Evolutionary conservation across 2,113 vertebrate species (phyloP).

Genomic region (Pelmatolapia mariae): DNA sequence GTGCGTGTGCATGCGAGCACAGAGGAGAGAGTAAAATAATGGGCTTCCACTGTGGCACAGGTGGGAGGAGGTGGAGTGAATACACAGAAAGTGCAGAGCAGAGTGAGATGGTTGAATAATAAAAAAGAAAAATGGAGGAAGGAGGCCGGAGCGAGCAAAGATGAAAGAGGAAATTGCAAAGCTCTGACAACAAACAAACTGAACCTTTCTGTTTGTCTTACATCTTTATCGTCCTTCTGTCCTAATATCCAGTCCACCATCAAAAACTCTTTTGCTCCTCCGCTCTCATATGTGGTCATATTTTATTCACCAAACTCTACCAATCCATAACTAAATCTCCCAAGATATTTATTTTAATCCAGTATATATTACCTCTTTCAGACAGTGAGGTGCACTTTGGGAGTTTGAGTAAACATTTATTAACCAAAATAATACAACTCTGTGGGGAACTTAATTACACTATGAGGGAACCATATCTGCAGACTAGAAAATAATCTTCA

Average conservation of each 20-base stretch:
- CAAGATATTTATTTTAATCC: background rate
- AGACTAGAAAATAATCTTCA: background rate
- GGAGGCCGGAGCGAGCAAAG: background rate
- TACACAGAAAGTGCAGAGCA: background rate
- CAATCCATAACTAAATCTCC: background rate
- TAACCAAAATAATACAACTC: background rate
- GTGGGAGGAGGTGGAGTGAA: slow-evolving; percentile 10
- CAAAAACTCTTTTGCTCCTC: background rate
- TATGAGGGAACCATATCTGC: background rate
- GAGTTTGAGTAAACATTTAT: background rate
- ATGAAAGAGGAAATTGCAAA: background rate
- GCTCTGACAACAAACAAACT: background rate
- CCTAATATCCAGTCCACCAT: background rate
- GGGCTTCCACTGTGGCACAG: slow-evolving; percentile 6
- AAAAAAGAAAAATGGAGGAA: background rate
- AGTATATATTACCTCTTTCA: background rate
- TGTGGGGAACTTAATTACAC: background rate
- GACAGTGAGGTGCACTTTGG: background rate
- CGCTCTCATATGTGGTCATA: background rate
- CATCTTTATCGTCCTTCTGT: background rate
- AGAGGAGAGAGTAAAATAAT: background rate
- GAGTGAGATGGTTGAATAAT: slow-evolving; percentile 13
- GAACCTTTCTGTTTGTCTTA: background rate
- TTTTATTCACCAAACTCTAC: background rate
- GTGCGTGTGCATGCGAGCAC: background rate